These are phyloP conservation scores for Drosophila conformis DNA, from an alignment of 2,888 invertebrate species.

Conservation along the genomic window DNA sequence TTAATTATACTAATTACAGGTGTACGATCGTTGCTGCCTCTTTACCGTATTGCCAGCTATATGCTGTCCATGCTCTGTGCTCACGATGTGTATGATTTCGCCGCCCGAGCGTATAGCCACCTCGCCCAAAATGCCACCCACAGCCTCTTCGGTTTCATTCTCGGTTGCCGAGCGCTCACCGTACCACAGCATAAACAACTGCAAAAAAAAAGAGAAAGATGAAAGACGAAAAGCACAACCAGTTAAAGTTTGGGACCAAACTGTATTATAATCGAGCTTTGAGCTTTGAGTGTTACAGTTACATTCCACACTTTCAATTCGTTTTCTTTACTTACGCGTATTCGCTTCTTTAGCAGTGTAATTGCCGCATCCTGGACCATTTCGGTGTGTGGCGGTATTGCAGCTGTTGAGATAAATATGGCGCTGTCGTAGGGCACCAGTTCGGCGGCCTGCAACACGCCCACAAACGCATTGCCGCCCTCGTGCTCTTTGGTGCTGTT, in stretches of 20 bases:
- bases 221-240: neutral
- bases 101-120: slow-evolving; percentile 85
- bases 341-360: slow-evolving; percentile 85
- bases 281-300: slow-evolving; percentile 1
- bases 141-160: slow-evolving; percentile 84
- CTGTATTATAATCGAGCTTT: neutral
- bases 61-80: slow-evolving; percentile 82
- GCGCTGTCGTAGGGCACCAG: slow-evolving; percentile 88
- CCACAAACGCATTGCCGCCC: slow-evolving; percentile 87
- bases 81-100: slow-evolving; percentile 84
- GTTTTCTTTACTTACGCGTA: slow-evolving; percentile 82
- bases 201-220: slow-evolving; percentile 23
- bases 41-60: slow-evolving; percentile 84
- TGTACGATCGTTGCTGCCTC: slow-evolving; percentile 13
- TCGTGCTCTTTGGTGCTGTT: slow-evolving; percentile 83
- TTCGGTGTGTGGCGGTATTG: slow-evolving; percentile 86
- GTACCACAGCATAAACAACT: slow-evolving; percentile 86
- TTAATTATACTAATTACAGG: slow-evolving; percentile 76
- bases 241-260: neutral
- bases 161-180: slow-evolving; percentile 84
- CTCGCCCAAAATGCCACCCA: slow-evolving; percentile 85
- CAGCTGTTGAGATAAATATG: slow-evolving; percentile 87
- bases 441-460: slow-evolving; percentile 87
- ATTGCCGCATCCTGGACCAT: slow-evolving; percentile 85
- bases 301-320: neutral